These are phyloP conservation scores for Penaeus chinensis DNA, from an alignment of 1,140 invertebrate species.

Conservation along the genomic window DNA sequence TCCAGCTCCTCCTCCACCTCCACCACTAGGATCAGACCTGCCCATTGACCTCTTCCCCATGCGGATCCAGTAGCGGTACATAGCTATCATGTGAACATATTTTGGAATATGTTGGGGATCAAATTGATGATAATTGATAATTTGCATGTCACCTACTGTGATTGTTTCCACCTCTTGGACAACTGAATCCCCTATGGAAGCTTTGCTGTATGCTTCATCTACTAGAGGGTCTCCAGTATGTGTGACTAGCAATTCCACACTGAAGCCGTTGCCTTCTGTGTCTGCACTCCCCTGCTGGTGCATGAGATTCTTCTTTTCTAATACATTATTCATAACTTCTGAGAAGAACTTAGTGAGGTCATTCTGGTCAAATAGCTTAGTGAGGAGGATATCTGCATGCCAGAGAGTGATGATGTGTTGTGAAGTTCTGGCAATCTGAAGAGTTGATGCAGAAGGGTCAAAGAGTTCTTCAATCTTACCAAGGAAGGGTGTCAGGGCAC, in stretches of 20 bases:
- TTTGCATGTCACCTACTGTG: constrained; percentile 58
- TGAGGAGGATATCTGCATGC: constrained; percentile 61
- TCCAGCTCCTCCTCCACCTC: background rate
- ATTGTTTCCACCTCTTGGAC: constrained; percentile 57
- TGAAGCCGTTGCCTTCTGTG: constrained; percentile 31
- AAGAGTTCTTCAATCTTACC: constrained; percentile 62
- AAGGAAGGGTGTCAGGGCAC: constrained; percentile 60
- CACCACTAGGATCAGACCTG: constrained; percentile 18
- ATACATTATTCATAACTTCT: constrained; percentile 60
- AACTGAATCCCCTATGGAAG: constrained; percentile 52
- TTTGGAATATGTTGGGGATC: constrained; percentile 55
- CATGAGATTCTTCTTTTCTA: constrained; percentile 56
- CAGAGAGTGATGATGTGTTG: constrained; percentile 62
- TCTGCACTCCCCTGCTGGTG: constrained; percentile 43
- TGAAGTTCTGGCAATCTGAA: constrained; percentile 61
- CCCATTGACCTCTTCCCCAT: constrained; percentile 38
- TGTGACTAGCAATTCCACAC: constrained; percentile 52
- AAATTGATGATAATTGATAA: constrained; percentile 58
- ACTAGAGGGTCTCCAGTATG: constrained; percentile 47
- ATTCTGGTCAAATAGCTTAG: constrained; percentile 63
- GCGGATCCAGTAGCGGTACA: constrained; percentile 55
- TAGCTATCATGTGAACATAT: constrained; percentile 57
- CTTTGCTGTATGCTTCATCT: constrained; percentile 61
- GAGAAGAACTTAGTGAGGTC: constrained; percentile 62
- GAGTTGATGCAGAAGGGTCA: constrained; percentile 57